Evolutionary conservation across 2,888 invertebrate species (phyloP).

Genomic region (Archaeoteleia sp.): DNA sequence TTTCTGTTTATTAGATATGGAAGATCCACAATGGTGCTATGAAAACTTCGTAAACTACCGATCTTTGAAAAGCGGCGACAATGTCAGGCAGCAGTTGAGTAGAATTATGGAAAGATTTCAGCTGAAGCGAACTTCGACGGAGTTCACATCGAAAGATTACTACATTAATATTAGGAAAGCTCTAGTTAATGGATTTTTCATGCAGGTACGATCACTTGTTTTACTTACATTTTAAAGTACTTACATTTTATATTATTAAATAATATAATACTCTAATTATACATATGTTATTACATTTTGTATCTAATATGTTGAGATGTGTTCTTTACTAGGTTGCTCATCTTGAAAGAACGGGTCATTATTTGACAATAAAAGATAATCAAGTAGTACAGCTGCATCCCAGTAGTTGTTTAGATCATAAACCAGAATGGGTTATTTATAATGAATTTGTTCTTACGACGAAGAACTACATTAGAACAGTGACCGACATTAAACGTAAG

Average conservation of each 20-base stretch:
- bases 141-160: slow-evolving; percentile 98
- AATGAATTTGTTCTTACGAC: slow-evolving; percentile 99
- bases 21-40: slow-evolving; percentile 99
- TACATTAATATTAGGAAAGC: slow-evolving; percentile 99
- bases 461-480: slow-evolving; percentile 99
- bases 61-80: slow-evolving; percentile 98
- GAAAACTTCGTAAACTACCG: slow-evolving; percentile 99
- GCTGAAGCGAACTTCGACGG: slow-evolving; percentile 95
- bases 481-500: slow-evolving; percentile 98
- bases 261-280: slow-evolving; percentile 7
- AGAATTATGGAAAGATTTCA: slow-evolving; percentile 99
- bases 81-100: slow-evolving; percentile 96
- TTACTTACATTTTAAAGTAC: slow-evolving; percentile 9
- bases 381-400: slow-evolving; percentile 99
- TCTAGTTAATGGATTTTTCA: slow-evolving; percentile 98
- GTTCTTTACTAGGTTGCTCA: slow-evolving; percentile 88
- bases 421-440: slow-evolving; percentile 99
- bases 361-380: slow-evolving; percentile 99
- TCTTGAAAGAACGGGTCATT: slow-evolving; percentile 97
- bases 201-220: slow-evolving; percentile 91
- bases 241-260: slow-evolving; percentile 11
- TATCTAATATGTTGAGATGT: neutral
- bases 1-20: slow-evolving; percentile 84
- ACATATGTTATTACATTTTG: neutral
- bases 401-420: slow-evolving; percentile 98